phyloP scores from a whole-genome alignment of 1,140 invertebrate species.

The Yoshiicerus persimilis region DNA sequence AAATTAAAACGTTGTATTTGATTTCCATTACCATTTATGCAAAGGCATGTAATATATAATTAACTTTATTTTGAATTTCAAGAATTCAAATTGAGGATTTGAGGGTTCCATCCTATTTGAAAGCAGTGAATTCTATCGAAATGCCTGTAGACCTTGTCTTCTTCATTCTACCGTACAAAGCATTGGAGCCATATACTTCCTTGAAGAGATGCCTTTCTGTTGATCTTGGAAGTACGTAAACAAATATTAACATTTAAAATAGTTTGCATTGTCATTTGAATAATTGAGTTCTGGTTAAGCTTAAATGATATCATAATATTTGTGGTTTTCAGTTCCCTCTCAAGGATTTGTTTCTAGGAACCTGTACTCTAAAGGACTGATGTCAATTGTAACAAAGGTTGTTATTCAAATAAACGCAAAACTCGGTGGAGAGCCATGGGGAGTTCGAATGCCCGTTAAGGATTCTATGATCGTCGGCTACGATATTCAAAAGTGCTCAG shows the following conservation, averaged over 20 bases:
- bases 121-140: neutral
- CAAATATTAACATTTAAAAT: neutral
- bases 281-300: too few species aligned
- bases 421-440: slow-evolving; percentile 63
- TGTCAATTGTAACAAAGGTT: slow-evolving; percentile 61
- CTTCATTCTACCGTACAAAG: slow-evolving; percentile 73
- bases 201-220: slow-evolving; percentile 86
- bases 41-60: neutral
- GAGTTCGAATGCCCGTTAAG: slow-evolving; percentile 68
- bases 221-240: slow-evolving; percentile 56
- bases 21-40: neutral
- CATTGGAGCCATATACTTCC: slow-evolving; percentile 83
- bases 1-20: neutral
- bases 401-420: slow-evolving; percentile 64
- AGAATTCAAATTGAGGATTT: neutral
- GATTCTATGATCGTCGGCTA: slow-evolving; percentile 85
- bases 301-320: too few species aligned
- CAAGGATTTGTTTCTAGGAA: slow-evolving; percentile 46
- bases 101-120: neutral
- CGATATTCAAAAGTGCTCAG: slow-evolving; percentile 75
- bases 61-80: neutral
- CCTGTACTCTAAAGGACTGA: slow-evolving; percentile 31
- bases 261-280: too few species aligned
- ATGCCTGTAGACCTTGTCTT: slow-evolving; percentile 62
- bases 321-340: slow-evolving; percentile 31